Base-by-base conservation (phyloP, 2,113 vertebrate species). In the Naja naja region DNA sequence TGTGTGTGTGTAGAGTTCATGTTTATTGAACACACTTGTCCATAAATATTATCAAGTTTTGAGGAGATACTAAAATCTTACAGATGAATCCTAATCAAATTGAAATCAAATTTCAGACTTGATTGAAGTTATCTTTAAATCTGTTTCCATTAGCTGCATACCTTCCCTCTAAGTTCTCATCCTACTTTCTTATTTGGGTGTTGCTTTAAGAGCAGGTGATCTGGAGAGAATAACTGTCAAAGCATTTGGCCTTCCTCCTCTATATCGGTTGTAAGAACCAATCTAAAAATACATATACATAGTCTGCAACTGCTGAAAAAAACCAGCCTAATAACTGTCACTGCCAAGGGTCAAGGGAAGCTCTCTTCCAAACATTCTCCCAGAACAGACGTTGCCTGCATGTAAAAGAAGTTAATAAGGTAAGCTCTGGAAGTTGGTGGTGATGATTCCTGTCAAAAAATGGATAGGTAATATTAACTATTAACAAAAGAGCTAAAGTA, bases 231-330 rank as follows among this genome's bases (percentile, higher is more conserved):
- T 91, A 92, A 92, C 86, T 22, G 5, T 45, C 85, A 39, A 52
- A 43, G 12, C 16, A 2, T 54, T 55, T 89, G 93, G 43, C 45
- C 81, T 58, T 45, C 22, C 20, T 0, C 23, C 47, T 89, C 87
- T 45, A 0, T 1, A 4, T 93, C 55, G 88, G 30, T 0, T 85
- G 53, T 47, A 69, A 92, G 54, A 93, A 74, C 87, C 52, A 25
- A 47, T 91, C 97, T 98, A 98, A 98, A 98, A 97, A 98, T 98
- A 92, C 39, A 92, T 53, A 20, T 11, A 60, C 18, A 87, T 85
- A 18, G 89, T 53, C 92, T 56, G 30, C 3, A 53, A 22, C 54
- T 56, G 64, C 74, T 87, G 81, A 7, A 64, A 14, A 81, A 81
- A 45, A 87, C 85, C 27, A 87, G 47, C 34, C 18, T 7, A 60